Conservation (phyloP, 2,113 vertebrate genomes). For the Motacilla tschutschensis region DNA sequence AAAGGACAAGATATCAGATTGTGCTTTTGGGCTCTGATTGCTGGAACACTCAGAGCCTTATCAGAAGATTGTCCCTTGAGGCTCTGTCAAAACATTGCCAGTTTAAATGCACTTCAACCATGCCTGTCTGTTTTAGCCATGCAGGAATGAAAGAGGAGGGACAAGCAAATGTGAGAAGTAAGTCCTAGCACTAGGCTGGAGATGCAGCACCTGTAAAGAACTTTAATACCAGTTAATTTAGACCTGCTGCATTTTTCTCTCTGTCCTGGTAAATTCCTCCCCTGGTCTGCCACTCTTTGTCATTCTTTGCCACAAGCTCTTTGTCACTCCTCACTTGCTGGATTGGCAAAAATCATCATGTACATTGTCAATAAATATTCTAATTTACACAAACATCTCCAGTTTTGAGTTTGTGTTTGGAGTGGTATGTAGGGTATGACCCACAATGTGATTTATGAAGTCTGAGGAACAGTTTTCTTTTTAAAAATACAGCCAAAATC, state of each 20-base stretch:
- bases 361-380: neutral
- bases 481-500: neutral
- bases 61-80: fast-evolving
- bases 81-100: neutral
- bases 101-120: neutral
- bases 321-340: neutral
- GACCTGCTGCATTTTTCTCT: neutral
- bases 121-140: neutral
- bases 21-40: neutral
- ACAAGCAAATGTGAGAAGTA: neutral
- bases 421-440: neutral
- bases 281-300: neutral
- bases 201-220: fast-evolving
- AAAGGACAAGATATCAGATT: neutral
- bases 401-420: neutral
- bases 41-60: neutral
- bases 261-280: neutral
- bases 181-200: neutral
- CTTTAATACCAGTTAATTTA: neutral
- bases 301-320: neutral
- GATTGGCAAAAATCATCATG: neutral
- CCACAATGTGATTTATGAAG: neutral
- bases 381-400: neutral
- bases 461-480: neutral
- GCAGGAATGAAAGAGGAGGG: neutral